These are phyloP conservation scores for Troglohyphantes excavatus DNA, from an alignment of 2,888 invertebrate species.

Conservation along the genomic window DNA sequence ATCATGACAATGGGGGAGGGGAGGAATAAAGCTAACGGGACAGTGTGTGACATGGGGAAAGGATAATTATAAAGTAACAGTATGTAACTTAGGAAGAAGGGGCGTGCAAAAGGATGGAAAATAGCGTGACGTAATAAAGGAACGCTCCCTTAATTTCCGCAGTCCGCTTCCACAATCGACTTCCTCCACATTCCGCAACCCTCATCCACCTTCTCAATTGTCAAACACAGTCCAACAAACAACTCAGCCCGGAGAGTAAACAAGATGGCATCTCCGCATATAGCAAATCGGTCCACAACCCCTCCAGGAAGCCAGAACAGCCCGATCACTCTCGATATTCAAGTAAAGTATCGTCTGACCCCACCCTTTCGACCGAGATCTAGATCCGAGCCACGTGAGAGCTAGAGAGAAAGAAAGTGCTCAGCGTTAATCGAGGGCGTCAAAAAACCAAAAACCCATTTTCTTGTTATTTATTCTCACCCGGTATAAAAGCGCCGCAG, in stretches of 20 bases:
- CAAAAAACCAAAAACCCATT: slow-evolving; percentile 19
- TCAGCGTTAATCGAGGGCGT: slow-evolving; percentile 68
- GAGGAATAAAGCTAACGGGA: no score
- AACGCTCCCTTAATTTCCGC: no score
- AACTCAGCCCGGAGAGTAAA: background rate
- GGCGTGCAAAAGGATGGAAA: no score
- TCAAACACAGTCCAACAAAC: no score
- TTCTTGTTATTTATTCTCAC: background rate
- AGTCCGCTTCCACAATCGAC: no score
- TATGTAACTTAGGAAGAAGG: no score
- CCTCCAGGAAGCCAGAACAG: slow-evolving; percentile 62
- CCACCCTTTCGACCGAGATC: slow-evolving; percentile 73
- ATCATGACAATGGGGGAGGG: no score
- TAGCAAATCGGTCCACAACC: slow-evolving; percentile 1
- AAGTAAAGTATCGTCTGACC: slow-evolving; percentile 6
- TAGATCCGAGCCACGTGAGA: slow-evolving; percentile 56
- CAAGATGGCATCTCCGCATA: slow-evolving; percentile 40
- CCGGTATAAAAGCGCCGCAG: slow-evolving; percentile 57
- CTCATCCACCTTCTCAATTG: no score
- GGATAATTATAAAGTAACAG: no score
- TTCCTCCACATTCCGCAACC: no score
- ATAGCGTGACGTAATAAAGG: no score
- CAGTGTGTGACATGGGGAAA: no score
- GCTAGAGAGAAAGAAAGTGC: slow-evolving; percentile 54
- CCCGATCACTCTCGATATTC: slow-evolving; percentile 72